Conservation (phyloP, 1,140 invertebrate genomes). For the Asbolus verrucosus region DNA sequence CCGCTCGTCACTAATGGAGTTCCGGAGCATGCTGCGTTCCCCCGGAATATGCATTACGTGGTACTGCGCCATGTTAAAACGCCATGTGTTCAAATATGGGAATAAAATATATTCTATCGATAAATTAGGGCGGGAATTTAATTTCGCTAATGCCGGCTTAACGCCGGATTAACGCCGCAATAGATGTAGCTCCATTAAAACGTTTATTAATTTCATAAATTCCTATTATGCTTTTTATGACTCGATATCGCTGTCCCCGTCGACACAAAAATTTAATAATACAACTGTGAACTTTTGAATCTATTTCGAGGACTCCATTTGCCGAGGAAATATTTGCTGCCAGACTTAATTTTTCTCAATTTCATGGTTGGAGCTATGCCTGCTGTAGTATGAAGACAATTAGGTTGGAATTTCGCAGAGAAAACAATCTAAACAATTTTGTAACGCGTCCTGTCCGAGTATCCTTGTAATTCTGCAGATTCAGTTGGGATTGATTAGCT, state of each 20-base stretch:
- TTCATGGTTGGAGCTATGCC: no score
- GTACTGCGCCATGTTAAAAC: constrained; percentile 42
- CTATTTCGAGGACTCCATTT: no score
- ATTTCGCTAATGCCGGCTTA: constrained; percentile 61
- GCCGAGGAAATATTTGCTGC: no score
- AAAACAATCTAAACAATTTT: constrained; percentile 43
- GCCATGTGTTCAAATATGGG: constrained; percentile 59
- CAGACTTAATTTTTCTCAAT: no score
- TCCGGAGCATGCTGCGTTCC: constrained; percentile 42
- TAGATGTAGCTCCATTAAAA: constrained; percentile 55
- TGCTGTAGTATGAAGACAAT: background rate
- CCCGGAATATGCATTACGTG: constrained; percentile 49
- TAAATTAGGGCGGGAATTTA: constrained; percentile 61
- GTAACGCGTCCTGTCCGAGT: constrained; percentile 1
- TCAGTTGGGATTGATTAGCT: constrained; percentile 38
- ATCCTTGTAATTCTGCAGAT: constrained; percentile 39
- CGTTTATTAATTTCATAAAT: constrained; percentile 63
- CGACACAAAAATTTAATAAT: no score
- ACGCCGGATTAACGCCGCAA: constrained; percentile 58
- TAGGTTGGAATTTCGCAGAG: constrained; percentile 17
- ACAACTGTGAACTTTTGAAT: no score
- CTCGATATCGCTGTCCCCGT: background rate
- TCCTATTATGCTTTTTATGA: constrained; percentile 57
- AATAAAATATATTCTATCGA: constrained; percentile 62
- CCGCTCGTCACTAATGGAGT: constrained; percentile 48